These are phyloP conservation scores for Sinodicranocentrus sp. DNA, from an alignment of 2,888 invertebrate genomes.

Conservation along the genomic window DNA sequence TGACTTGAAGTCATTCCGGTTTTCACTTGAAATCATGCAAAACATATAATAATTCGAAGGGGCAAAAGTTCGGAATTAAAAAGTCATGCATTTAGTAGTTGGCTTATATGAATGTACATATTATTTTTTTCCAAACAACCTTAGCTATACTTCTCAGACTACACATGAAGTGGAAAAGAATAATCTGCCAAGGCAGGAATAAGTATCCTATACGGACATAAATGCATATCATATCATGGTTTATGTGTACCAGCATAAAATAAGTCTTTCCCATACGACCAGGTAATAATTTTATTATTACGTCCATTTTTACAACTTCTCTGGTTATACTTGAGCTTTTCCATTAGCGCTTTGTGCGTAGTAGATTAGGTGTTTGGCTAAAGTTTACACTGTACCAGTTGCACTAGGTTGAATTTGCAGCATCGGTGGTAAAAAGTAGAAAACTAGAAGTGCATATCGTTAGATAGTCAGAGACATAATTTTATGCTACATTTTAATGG, in stretches of 20 bases:
- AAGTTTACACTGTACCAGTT: not conserved
- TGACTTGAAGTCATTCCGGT: constrained; percentile 65
- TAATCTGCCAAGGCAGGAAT: too few relatives aligned
- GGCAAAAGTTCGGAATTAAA: constrained; percentile 3
- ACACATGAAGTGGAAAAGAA: too few relatives aligned
- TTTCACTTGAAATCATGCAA: constrained; percentile 55
- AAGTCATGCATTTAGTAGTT: not conserved
- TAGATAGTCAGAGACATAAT: constrained; percentile 44
- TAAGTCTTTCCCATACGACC: constrained; percentile 47
- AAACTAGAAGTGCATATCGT: not conserved
- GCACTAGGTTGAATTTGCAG: not conserved
- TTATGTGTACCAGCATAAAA: constrained; percentile 52
- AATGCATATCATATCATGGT: constrained; percentile 42
- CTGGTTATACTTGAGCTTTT: too few relatives aligned
- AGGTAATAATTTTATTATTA: constrained; percentile 62
- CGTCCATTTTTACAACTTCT: constrained; percentile 35
- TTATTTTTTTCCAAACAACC: not conserved
- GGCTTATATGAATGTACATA: not conserved
- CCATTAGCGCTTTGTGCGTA: not conserved
- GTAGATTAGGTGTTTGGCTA: not conserved
- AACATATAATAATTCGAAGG: constrained; percentile 26
- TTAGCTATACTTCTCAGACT: too few relatives aligned
- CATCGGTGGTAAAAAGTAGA: constrained; percentile 6
- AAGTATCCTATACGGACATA: not conserved
- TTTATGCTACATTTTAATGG: constrained; percentile 50